Evolutionary conservation across 2,113 vertebrate genomes (phyloP).

Genomic region (Nothocercus julius): DNA sequence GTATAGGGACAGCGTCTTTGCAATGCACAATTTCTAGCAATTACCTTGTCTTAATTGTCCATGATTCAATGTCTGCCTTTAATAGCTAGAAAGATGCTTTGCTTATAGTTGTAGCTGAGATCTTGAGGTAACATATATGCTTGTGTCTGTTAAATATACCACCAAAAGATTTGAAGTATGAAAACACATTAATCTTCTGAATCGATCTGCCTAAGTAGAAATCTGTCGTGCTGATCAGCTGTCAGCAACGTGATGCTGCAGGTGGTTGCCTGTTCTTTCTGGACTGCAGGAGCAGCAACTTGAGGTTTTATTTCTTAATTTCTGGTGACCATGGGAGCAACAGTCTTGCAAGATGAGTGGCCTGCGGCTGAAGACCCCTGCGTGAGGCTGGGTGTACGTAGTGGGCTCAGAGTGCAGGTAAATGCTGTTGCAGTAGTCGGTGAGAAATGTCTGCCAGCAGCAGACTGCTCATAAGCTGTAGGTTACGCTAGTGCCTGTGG

Average conservation of each 20-base stretch:
- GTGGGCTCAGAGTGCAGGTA: neutral
- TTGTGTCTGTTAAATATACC: neutral
- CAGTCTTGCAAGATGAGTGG: neutral
- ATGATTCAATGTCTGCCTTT: neutral
- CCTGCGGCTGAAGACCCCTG: neutral
- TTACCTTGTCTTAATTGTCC: neutral
- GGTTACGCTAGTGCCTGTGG: neutral
- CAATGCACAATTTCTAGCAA: neutral
- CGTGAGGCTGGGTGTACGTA: neutral
- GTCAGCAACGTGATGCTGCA: neutral
- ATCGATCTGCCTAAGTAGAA: neutral
- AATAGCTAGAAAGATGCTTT: neutral
- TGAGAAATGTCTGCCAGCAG: neutral
- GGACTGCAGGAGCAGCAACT: neutral
- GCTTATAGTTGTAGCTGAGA: neutral
- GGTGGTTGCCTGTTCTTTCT: neutral
- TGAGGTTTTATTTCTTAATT: neutral
- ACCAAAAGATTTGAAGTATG: neutral
- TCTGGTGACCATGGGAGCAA: neutral
- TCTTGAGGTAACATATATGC: neutral
- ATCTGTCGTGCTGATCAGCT: neutral
- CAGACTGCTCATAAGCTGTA: neutral
- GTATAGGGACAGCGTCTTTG: neutral
- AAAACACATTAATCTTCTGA: neutral
- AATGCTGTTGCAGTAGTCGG: neutral